Evolutionary conservation across 2,888 invertebrate genomes (phyloP).

Genomic region (Crioceris asparagi): DNA sequence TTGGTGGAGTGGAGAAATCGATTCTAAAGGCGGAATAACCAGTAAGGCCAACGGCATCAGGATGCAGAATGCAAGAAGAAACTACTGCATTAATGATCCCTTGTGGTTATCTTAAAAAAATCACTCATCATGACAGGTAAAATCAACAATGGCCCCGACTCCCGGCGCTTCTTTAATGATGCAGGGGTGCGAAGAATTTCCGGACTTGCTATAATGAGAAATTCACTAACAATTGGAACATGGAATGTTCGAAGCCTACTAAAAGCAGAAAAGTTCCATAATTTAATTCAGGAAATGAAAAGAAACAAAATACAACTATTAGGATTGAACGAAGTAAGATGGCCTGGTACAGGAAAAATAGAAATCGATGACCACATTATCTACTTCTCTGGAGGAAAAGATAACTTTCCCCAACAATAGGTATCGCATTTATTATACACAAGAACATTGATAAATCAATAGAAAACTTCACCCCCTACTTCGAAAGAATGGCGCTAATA

Average conservation of each 20-base stretch:
- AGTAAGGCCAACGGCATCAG: too few species aligned
- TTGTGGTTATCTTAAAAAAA: conserved; percentile 1
- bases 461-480: too few species aligned
- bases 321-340: conserved; percentile 1
- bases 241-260: conserved; percentile 1
- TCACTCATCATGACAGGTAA: conserved; percentile 1
- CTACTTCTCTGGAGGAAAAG: conserved; percentile 1
- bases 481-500: conserved; percentile 1
- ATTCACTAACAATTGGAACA: conserved; percentile 1
- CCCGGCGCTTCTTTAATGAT: background rate
- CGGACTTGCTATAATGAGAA: background rate
- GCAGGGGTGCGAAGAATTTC: conserved; percentile 1
- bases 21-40: too few species aligned
- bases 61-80: too few species aligned
- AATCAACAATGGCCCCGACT: conserved; percentile 1
- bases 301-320: conserved; percentile 1
- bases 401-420: background rate
- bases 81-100: too few species aligned
- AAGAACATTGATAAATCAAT: conserved; percentile 1
- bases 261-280: conserved; percentile 1
- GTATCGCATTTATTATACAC: too few species aligned
- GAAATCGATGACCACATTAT: too few species aligned
- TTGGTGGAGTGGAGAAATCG: too few species aligned
- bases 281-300: conserved; percentile 1
- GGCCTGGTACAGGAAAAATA: conserved; percentile 1